Evolutionary conservation across 2,888 invertebrate genomes (phyloP), one percentile per base, ranked within the genome.

Genomic region (Cryptocephalus primarius): DNA sequence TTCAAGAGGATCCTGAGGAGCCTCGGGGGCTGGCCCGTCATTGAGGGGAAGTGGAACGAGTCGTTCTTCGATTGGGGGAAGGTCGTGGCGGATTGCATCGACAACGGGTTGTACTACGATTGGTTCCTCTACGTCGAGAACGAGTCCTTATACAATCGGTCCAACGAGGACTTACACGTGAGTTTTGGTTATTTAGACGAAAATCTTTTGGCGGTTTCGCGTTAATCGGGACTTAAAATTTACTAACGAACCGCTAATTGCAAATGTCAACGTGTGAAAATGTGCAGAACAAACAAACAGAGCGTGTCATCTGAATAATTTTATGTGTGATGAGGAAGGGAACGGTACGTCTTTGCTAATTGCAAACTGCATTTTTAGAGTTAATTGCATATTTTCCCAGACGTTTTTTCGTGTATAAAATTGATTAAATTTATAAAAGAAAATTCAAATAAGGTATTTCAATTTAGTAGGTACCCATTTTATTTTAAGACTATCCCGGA

Each of bases 11-110:
- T 56, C 10, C 42, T 57, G 8, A 42, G 48, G 33, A 40, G 56
- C 11, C 40, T 63, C 9, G 55, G 56, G 1, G 60, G 56, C n/a
- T 62, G 61, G 63, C 62, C 58, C 1, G 45, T 56, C 9, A 39
- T 61, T 39, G 47, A 48, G 8, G 12, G 45, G 1, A 48, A 52
- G 36, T 61, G 59, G 59, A 52, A 57, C 22, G 56, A 55, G 32
- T 46, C 44, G 10, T 33, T 33, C 4, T 60, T 58, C 38, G 55
- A 57, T 43, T 60, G 60, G 57, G 52, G 42, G 22, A 44, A 47
- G 33, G 39, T 54, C 14, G 41, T 53, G 13, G 47, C 47, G 14
- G 50, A 48, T 40, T 43, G 52, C 32, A 48, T 44, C n/a, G 43
- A 53, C 22, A 22, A 48, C 1, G 57, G 56, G 4, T 44, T 55